phyloP scores from a whole-genome alignment of 2,797 vertebrate species.

The Pseudocheirus occidentalis region DNA sequence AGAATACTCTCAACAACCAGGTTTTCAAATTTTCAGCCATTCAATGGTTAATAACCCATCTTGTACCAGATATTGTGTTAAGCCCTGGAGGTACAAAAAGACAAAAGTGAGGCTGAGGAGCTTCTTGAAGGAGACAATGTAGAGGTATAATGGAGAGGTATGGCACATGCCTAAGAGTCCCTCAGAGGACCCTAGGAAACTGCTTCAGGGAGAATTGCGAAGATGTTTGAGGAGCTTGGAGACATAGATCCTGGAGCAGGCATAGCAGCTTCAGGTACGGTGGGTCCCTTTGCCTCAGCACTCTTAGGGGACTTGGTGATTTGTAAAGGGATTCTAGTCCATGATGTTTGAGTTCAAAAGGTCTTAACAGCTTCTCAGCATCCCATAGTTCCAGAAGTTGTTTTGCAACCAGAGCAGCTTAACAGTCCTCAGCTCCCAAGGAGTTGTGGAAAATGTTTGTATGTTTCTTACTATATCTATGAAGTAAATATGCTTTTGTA shows the following conservation, averaged over 20 bases:
- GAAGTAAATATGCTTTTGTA: neutral
- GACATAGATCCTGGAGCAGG: neutral
- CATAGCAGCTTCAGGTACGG: neutral
- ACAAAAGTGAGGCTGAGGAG: neutral
- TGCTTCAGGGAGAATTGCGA: neutral
- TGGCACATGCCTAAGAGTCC: too few species aligned
- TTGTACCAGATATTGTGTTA: neutral
- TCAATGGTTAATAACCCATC: neutral
- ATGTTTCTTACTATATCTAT: neutral
- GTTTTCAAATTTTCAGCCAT: neutral
- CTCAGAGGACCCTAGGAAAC: too few species aligned
- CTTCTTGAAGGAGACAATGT: neutral
- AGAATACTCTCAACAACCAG: neutral
- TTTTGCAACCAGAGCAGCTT: neutral
- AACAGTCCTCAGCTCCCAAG: neutral
- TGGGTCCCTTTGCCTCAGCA: neutral
- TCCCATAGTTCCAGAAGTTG: neutral
- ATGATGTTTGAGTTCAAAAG: neutral
- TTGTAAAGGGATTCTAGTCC: neutral
- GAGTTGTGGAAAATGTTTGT: neutral
- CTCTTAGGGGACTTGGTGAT: neutral
- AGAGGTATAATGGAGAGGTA: too few species aligned
- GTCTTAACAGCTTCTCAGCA: neutral
- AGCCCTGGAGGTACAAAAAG: neutral
- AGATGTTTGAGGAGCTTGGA: neutral